Evolutionary conservation across 2,888 invertebrate species (phyloP), one percentile per base, ranked within the genome.

Genomic region (Barypeithes pellucidus): DNA sequence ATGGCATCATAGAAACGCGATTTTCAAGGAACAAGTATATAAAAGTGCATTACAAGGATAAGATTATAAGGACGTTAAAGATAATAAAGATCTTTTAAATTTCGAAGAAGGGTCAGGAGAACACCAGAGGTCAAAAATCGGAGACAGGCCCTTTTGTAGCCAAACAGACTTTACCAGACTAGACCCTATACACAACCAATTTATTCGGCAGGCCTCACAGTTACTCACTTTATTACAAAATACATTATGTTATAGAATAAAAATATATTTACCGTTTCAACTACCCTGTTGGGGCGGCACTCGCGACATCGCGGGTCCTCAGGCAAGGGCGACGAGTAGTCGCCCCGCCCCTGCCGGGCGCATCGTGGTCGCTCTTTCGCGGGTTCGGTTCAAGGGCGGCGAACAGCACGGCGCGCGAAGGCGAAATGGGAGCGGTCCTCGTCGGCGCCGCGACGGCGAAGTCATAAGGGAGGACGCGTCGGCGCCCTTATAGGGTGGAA

Each of bases 381-480:
- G 62, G 50, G 29, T 57, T 61, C 62, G 67, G 67, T 39, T 24
- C 18, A 43, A 67, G 67, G 69, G 70, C 67, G 68, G 47, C 83
- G 84, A 85, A 85, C 85, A 84, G 84, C 84, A 84, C 84, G 83
- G 83, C 84, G 83, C 85, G 87, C 87, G 80, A 88, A 89, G 82
- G 87, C 89, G 85, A 89, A 90, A 86, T 89, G 88, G 86, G 88
- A 88, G 88, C 89, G 88, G 87, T 82, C 88, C 59, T 39, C 68
- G 50, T 50, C 68, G 71, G 67, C 68, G 68, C 47, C 75, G 63
- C 86, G 87, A 77, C 87, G 87, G 72, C 77, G 85, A 86, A 82
- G 87, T 86, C 81, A 83, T 20, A 72, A 67, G 72, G 61, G 79
- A 80, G 81, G 81, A 80, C 80, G 81, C 79, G 82, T 77, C 79